A percentile compares a stretch with the other conserved stretches of the same genome.
Evolutionary conservation across 2,797 vertebrate genomes (phyloP).

Genomic region (Morelia viridis): DNA sequence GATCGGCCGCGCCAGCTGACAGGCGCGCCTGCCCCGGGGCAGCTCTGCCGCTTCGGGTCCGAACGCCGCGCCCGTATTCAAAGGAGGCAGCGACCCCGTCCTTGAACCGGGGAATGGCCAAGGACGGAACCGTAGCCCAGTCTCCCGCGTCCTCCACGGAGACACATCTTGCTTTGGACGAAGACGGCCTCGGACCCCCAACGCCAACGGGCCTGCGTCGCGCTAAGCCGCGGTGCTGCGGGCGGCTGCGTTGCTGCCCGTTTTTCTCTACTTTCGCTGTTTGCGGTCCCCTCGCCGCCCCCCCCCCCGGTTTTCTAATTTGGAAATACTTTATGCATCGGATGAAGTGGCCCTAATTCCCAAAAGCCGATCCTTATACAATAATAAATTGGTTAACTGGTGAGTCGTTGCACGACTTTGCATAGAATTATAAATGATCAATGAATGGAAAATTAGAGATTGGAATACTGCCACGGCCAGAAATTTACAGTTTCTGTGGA

Average conservation of each 20-base stretch:
- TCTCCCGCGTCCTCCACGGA: background rate
- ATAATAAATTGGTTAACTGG: background rate
- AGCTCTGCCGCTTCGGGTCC: too few species aligned
- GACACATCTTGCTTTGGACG: background rate
- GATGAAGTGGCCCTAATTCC: background rate
- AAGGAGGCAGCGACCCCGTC: background rate
- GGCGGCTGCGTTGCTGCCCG: background rate
- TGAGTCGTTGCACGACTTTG: background rate
- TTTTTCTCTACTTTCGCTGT: background rate
- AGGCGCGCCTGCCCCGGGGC: too few species aligned
- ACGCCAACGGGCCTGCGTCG: background rate
- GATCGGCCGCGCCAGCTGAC: too few species aligned
- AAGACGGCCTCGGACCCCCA: background rate
- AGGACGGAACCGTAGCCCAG: background rate
- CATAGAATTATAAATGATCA: background rate
- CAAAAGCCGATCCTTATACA: too few species aligned
- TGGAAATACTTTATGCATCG: background rate
- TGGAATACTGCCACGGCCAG: background rate
- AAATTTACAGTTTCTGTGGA: background rate
- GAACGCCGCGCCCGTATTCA: background rate
- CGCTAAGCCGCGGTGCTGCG: background rate
- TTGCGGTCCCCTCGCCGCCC: background rate
- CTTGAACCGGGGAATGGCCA: background rate
- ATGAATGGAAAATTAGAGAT: background rate
- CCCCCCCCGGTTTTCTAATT: background rate